Conservation (phyloP, 2,888 invertebrate species). For the Brenthis daphne region DNA sequence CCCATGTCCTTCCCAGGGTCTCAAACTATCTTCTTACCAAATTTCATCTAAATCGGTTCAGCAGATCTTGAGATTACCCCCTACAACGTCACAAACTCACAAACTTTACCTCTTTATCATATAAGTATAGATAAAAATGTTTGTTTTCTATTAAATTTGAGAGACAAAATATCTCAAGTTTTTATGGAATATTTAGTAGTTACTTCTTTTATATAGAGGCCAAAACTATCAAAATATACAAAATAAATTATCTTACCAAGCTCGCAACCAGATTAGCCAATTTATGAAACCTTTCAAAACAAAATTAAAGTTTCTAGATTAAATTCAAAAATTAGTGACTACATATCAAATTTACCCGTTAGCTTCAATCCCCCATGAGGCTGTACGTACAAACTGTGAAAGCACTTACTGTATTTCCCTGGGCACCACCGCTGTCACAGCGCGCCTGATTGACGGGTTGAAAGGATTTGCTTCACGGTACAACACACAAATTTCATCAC, state of each 20-base stretch:
- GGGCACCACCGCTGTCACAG: slow-evolving; percentile 44
- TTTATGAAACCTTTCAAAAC: background rate
- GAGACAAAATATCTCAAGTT: too few relatives aligned
- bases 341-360: slow-evolving; percentile 42
- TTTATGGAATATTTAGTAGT: too few relatives aligned
- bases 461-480: slow-evolving; percentile 44
- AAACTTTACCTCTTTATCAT: too few relatives aligned
- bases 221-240: background rate
- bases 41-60: too few relatives aligned
- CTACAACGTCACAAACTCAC: too few relatives aligned
- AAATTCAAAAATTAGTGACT: slow-evolving; percentile 22
- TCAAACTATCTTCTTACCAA: too few relatives aligned
- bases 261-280: background rate
- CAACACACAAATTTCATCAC: slow-evolving; percentile 37
- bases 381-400: slow-evolving; percentile 41
- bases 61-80: too few relatives aligned
- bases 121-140: too few relatives aligned
- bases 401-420: slow-evolving; percentile 56
- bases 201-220: too few relatives aligned
- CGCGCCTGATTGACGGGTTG: slow-evolving; percentile 48
- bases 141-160: too few relatives aligned
- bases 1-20: too few relatives aligned
- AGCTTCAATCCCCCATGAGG: slow-evolving; percentile 45
- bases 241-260: background rate
- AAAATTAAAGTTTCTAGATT: slow-evolving; percentile 14